These are phyloP conservation scores for Andrena dorsata DNA, from an alignment of 2,888 invertebrate species.

Conservation along the genomic window DNA sequence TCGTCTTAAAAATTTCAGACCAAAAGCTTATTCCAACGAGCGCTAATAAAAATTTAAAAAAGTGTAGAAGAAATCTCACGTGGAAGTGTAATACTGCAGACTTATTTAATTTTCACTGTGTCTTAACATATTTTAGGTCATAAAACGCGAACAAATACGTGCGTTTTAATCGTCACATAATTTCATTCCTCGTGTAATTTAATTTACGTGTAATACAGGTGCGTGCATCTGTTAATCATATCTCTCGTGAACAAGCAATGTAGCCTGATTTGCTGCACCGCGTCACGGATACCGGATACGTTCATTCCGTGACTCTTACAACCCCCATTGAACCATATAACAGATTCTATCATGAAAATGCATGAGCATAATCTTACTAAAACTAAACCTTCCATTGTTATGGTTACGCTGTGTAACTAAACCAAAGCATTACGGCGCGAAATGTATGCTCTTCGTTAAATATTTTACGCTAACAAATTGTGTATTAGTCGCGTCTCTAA, in stretches of 20 bases:
- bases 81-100: background rate
- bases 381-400: slow-evolving; percentile 26
- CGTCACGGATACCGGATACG: slow-evolving; percentile 47
- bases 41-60: too few species aligned
- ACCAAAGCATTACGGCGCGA: background rate
- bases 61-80: too few species aligned
- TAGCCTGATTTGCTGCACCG: slow-evolving; percentile 58
- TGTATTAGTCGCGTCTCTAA: background rate
- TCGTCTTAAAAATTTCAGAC: too few species aligned
- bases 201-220: slow-evolving; percentile 36
- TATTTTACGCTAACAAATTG: slow-evolving; percentile 1
- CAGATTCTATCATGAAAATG: slow-evolving; percentile 56
- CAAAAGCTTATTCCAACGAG: too few species aligned
- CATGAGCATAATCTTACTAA: slow-evolving; percentile 55
- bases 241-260: slow-evolving; percentile 52
- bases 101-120: background rate
- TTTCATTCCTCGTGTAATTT: slow-evolving; percentile 34
- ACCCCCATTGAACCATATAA: slow-evolving; percentile 53
- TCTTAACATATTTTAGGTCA: background rate
- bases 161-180: background rate
- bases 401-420: slow-evolving; percentile 5
- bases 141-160: background rate
- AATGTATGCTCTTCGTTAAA: background rate
- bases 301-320: slow-evolving; percentile 67
- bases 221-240: slow-evolving; percentile 51